Evolutionary conservation across 2,797 vertebrate species (phyloP), one percentile per base, ranked within the genome.

Genomic region (Gobionotothen gibberifrons): DNA sequence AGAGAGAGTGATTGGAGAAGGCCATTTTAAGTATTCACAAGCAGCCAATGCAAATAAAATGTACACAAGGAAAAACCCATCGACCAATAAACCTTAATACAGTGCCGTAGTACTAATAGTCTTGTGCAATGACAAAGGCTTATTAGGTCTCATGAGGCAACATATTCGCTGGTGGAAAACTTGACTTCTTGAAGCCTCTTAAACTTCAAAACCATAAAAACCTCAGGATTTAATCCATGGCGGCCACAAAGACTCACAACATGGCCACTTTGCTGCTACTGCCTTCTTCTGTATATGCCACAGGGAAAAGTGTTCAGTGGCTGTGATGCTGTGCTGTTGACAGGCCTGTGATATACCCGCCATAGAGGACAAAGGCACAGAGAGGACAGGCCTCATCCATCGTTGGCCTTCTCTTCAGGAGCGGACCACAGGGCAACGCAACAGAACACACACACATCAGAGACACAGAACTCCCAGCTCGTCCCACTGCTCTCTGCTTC

Each of bases 311-410:
- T 26, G 63, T 69, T 76, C 43, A 57, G 62, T 49, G 74, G 70
- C 74, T 78, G 73, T 61, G 57, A 56, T 84, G 88, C 78, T 75
- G 72, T 56, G 54, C 64, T 73, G 82, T 71, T 87, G 90, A 90
- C 86, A 90, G 83, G 86, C 80, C 58, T 85, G 83, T 76, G 90
- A 88, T 87, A 82, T 79, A 74, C 36, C 77, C 74, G 70, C 84
- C 80, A 74, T 61, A 65, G 78, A 90, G 84, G 87, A 89, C 90
- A 90, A 85, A 89, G 85, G 81, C 84, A 65, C 78, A 52, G 78
- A 79, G 85, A 76, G 85, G 91, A 91, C 82, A 83, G 86, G 75
- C 81, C 87, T 87, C 88, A 92, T 93, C 89, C 81, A 90, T 90
- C 76, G 87, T 78, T 74, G 79, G 81, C 84, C 85, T 80, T 49